Percentiles rank a stretch among this genome's conserved stretches.
Evolutionary conservation across 2,113 vertebrate genomes (phyloP).

Genomic region (Macaca mulatta): DNA sequence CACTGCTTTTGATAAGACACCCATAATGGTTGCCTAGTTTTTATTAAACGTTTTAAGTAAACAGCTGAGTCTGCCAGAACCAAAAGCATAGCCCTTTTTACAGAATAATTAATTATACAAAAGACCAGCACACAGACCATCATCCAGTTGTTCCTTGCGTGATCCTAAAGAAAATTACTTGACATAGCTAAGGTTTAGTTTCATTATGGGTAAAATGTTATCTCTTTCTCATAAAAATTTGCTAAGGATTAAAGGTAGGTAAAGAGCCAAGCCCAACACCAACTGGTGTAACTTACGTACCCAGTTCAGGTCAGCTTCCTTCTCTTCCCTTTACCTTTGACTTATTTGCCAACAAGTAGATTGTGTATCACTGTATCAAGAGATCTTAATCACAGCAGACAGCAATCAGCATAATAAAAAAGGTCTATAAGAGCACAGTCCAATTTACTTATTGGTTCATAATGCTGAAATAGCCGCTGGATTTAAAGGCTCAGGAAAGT

Average conservation of each 20-base stretch:
- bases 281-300: not conserved
- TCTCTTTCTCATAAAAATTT: conserved; percentile 10
- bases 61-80: not conserved
- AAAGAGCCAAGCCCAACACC: not conserved
- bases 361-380: not conserved
- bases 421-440: not conserved
- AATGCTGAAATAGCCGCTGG: not conserved
- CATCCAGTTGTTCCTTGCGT: not conserved
- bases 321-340: not conserved
- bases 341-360: not conserved
- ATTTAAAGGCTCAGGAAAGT: conserved; percentile 35
- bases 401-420: not conserved
- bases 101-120: not conserved
- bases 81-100: not conserved
- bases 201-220: not conserved
- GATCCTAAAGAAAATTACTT: not conserved
- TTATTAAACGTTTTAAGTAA: not conserved
- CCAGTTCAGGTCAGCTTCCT: not conserved
- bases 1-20: not conserved
- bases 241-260: conserved; percentile 3
- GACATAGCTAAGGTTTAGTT: not conserved
- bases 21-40: not conserved
- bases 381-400: not conserved
- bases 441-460: not conserved
- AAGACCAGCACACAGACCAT: not conserved